A percentile compares a stretch with the other conserved stretches of the same genome.
Conservation (phyloP, 2,113 vertebrate species). For the Dipodomys ordii region DNA sequence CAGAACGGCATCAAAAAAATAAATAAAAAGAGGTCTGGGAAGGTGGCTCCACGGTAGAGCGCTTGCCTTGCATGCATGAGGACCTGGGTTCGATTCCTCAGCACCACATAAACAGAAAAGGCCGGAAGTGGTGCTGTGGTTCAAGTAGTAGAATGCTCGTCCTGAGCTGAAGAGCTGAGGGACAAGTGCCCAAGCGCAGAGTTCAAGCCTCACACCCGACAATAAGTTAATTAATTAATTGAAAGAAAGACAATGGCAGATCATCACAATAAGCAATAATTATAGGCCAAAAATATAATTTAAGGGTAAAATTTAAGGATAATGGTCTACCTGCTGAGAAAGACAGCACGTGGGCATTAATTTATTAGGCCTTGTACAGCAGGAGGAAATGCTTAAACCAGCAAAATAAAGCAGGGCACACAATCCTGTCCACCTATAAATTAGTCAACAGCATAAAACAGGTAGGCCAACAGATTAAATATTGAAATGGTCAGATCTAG, state of each 20-base stretch:
- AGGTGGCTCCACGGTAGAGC: too few relatives aligned
- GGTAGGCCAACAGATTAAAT: not conserved
- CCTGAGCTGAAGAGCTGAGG: too few relatives aligned
- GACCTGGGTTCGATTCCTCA: too few relatives aligned
- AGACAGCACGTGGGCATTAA: not conserved
- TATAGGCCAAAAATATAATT: not conserved
- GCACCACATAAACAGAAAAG: too few relatives aligned
- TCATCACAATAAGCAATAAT: not conserved
- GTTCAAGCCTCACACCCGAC: not conserved
- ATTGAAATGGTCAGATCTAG: not conserved
- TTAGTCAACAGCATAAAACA: not conserved
- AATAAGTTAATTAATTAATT: not conserved
- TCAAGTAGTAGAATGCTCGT: too few relatives aligned
- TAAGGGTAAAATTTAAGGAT: not conserved
- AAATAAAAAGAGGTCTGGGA: too few relatives aligned
- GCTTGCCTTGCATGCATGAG: too few relatives aligned
- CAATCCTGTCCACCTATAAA: not conserved
- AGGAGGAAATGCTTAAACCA: not conserved
- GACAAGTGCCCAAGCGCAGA: too few relatives aligned
- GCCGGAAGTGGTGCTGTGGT: too few relatives aligned
- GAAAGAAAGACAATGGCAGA: not conserved
- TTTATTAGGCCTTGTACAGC: not conserved
- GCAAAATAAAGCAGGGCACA: conserved; percentile 8
- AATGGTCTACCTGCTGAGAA: not conserved
- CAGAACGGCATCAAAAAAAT: too few relatives aligned